Evolutionary conservation across 1,140 invertebrate species (phyloP), one percentile per base, ranked within the genome.

Genomic region (Neodiprion pinetum): DNA sequence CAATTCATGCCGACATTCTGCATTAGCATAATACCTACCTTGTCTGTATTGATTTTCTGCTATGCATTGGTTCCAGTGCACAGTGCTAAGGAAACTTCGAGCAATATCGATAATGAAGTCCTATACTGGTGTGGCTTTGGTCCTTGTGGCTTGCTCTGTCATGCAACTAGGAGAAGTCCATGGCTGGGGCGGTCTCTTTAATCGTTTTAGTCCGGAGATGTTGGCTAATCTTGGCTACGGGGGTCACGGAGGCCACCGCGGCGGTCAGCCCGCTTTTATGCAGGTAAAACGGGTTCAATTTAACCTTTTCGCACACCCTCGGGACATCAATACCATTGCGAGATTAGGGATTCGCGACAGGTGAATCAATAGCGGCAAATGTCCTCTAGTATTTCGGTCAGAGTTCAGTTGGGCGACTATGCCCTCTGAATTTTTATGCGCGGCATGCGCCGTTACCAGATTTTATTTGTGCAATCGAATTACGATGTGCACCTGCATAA

Each of bases 131-230:
- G 75, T 89, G 74, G 80, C 84, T 10, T 70, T 88, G 67, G 83
- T 88, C 48, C 77, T 87, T 61, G 48, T 86, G 1, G 76, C 76
- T 67, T 85, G 72, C 79, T 68, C n/a, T 74, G 21, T 14, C n/a
- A 61, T 61, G 53, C 53, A 61, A 17, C 7, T 61, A 17, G 84
- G 86, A 76, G 80, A 82, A 9, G 91, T 90, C 17, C 85, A 92
- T 72, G 93, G 92, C 48, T 95, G 94, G 94, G 94, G 94, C 72
- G 94, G 94, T 0, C 89, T 95, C 9, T 96, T 96, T 86, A 96
- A 95, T 85, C 91, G 95, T 72, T 95, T 96, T 87, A 95, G 93
- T 79, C 94, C 94, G 0, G 95, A 96, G 87, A 94, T 96, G 93
- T 88, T 96, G 8, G 92, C 93, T 61, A 95, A 95, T 84, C 89